Conservation (phyloP, 1,140 invertebrate species). For the Kradibia gibbosae region DNA sequence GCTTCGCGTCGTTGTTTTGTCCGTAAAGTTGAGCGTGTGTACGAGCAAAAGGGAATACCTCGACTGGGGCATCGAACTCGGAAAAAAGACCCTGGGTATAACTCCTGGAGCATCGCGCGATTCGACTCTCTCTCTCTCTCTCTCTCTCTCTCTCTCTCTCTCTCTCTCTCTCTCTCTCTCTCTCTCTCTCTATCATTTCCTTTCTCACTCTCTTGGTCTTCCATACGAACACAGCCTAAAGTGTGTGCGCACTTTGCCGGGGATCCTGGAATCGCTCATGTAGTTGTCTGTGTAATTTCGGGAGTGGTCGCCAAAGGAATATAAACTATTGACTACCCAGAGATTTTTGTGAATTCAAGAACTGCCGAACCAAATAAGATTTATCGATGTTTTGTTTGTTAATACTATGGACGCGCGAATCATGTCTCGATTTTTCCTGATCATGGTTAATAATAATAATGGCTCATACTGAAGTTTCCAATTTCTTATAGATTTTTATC, state of each 20-base stretch:
- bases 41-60: not conserved
- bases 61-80: slow-evolving; percentile 54
- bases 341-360: slow-evolving; percentile 13
- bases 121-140: not conserved
- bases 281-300: slow-evolving; percentile 12
- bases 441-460: not conserved
- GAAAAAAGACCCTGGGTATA: slow-evolving; percentile 24
- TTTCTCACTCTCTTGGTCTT: too few relatives aligned
- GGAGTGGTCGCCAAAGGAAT: not conserved
- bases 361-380: not conserved
- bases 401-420: not conserved
- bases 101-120: not conserved
- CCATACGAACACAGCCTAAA: too few relatives aligned
- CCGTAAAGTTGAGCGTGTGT: slow-evolving; percentile 45
- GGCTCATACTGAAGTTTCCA: not conserved
- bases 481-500: not conserved
- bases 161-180: not conserved
- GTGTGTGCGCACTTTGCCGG: not conserved
- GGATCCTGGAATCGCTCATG: slow-evolving; percentile 29
- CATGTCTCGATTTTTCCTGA: not conserved
- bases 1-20: slow-evolving; percentile 53
- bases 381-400: slow-evolving; percentile 40
- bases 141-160: not conserved
- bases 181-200: too few relatives aligned
- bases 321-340: slow-evolving; percentile 11